These are phyloP conservation scores for Cataglyphis cursor DNA, from an alignment of 2,888 invertebrate genomes.

Conservation along the genomic window DNA sequence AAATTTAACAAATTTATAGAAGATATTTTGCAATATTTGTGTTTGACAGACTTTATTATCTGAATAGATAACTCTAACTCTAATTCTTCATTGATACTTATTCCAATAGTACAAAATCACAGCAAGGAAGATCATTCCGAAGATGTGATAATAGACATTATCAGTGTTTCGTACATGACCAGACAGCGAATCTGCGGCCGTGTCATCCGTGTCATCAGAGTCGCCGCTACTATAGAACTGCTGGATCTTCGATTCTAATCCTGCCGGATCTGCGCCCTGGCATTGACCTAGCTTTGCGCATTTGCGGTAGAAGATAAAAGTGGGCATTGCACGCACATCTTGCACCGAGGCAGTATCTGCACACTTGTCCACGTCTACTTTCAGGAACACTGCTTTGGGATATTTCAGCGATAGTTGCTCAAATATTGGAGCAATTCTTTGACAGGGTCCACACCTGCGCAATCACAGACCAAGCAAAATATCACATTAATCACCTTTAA, in stretches of 20 bases:
- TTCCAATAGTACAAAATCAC: slow-evolving; percentile 82
- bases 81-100: slow-evolving; percentile 75
- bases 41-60: neutral
- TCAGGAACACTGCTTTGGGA: slow-evolving; percentile 95
- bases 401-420: slow-evolving; percentile 96
- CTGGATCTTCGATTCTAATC: slow-evolving; percentile 95
- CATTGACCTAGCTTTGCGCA: slow-evolving; percentile 94
- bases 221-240: slow-evolving; percentile 93
- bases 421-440: slow-evolving; percentile 96
- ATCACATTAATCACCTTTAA: neutral
- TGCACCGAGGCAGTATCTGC: slow-evolving; percentile 95
- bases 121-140: slow-evolving; percentile 82
- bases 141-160: slow-evolving; percentile 81
- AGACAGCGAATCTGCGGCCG: slow-evolving; percentile 91
- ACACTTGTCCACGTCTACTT: slow-evolving; percentile 98
- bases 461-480: neutral
- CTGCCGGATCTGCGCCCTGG: slow-evolving; percentile 94
- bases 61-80: neutral
- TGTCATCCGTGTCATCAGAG: slow-evolving; percentile 89
- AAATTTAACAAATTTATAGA: neutral
- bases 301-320: slow-evolving; percentile 97
- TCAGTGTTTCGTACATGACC: slow-evolving; percentile 91
- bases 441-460: slow-evolving; percentile 98
- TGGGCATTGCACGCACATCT: slow-evolving; percentile 98
- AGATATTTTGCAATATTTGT: neutral